Conservation (phyloP, 1,140 invertebrate species). For the Drosophila watanabei region DNA sequence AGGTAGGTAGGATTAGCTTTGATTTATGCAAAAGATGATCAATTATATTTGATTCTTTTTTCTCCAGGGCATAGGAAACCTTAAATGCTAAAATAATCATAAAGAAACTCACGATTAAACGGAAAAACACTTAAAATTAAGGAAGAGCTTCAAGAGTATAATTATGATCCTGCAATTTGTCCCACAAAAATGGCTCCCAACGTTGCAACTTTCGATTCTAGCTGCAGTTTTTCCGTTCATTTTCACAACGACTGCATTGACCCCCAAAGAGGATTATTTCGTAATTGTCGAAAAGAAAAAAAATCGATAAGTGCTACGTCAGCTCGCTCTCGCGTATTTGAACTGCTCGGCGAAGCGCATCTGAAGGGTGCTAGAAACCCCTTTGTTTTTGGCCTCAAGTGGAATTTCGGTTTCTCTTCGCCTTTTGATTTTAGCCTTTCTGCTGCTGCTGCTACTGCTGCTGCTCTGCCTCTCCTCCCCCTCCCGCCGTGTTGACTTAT, state of each 20-base stretch:
- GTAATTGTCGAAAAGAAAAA: constrained; percentile 25
- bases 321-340: constrained; percentile 32
- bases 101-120: neutral
- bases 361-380: constrained; percentile 44
- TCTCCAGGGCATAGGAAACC: no score
- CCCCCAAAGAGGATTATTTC: constrained; percentile 37
- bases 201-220: neutral
- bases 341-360: constrained; percentile 43
- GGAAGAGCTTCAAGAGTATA: neutral
- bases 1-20: neutral
- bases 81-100: neutral
- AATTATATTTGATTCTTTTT: neutral
- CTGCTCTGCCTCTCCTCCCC: neutral
- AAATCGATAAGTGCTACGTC: constrained; percentile 51
- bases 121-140: neutral
- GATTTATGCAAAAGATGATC: constrained; percentile 18
- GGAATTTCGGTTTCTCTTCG: constrained; percentile 23
- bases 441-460: constrained; percentile 3
- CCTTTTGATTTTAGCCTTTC: constrained; percentile 19
- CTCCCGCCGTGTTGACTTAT: constrained; percentile 31
- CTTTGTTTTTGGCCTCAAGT: constrained; percentile 41
- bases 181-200: neutral
- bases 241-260: constrained; percentile 23
- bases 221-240: constrained; percentile 18
- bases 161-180: neutral